phyloP scores from a whole-genome alignment of 2,888 invertebrate genomes.

The Drosophila rellima region DNA sequence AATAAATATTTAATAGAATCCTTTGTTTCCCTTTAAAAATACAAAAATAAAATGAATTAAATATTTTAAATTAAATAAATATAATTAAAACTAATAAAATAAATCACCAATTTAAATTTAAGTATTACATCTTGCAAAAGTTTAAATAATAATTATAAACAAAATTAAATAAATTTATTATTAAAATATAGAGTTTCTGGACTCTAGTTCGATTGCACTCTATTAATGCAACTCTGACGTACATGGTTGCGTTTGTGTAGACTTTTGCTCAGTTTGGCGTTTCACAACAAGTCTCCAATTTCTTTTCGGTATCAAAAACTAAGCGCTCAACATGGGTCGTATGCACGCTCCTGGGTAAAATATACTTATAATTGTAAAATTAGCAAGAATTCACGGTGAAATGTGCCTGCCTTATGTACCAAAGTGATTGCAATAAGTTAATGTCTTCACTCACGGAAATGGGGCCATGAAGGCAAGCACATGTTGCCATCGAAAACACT shows the following conservation, averaged over 20 bases:
- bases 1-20: too few species aligned
- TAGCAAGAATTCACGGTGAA: slow-evolving; percentile 33
- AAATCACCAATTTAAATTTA: too few species aligned
- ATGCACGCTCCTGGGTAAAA: slow-evolving; percentile 99
- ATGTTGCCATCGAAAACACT: slow-evolving; percentile 56
- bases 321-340: slow-evolving; percentile 97
- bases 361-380: slow-evolving; percentile 27
- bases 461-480: slow-evolving; percentile 50
- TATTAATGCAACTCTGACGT: slow-evolving; percentile 20
- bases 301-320: slow-evolving; percentile 85
- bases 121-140: too few species aligned
- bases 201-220: background rate
- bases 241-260: slow-evolving; percentile 24
- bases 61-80: too few species aligned
- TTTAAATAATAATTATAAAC: background rate
- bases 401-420: slow-evolving; percentile 36
- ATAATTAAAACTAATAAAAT: too few species aligned
- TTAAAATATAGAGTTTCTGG: too few species aligned
- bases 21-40: too few species aligned
- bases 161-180: too few species aligned
- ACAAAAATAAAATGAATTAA: too few species aligned
- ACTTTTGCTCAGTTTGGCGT: slow-evolving; percentile 35
- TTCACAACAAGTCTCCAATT: slow-evolving; percentile 67
- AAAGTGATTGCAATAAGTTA: background rate
- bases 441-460: background rate